Evolutionary conservation across 2,888 invertebrate genomes (phyloP).

Genomic region (Gibbula magus): DNA sequence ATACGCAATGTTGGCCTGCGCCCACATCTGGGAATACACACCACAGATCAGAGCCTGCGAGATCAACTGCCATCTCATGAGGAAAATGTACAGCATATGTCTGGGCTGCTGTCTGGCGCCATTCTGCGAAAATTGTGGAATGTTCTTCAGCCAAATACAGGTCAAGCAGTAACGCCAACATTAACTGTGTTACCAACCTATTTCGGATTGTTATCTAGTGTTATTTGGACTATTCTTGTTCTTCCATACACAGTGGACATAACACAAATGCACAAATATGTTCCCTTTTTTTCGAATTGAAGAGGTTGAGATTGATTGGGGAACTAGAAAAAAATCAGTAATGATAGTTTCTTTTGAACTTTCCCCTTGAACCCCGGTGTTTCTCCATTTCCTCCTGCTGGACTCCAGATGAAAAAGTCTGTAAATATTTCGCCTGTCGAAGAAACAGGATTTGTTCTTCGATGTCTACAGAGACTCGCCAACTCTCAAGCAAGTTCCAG

Average conservation of each 20-base stretch:
- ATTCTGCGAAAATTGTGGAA: slow-evolving; percentile 43
- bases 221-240: no score
- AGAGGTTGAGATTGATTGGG: no score
- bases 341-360: background rate
- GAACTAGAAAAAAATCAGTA: no score
- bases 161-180: background rate
- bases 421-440: background rate
- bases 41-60: slow-evolving; percentile 82
- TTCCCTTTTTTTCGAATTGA: no score
- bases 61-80: slow-evolving; percentile 76
- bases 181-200: background rate
- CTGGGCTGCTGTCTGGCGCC: slow-evolving; percentile 76
- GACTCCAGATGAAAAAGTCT: background rate
- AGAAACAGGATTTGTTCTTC: background rate
- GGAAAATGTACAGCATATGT: slow-evolving; percentile 73
- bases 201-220: no score
- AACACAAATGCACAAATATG: no score
- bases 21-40: slow-evolving; percentile 84
- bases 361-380: background rate
- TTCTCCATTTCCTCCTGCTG: background rate
- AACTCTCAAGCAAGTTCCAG: background rate
- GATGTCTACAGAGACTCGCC: background rate
- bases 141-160: slow-evolving; percentile 53
- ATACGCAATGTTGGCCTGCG: slow-evolving; percentile 77
- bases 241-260: no score